These are phyloP conservation scores for Diplodus puntazzo DNA, from an alignment of 2,797 vertebrate genomes.

Conservation along the genomic window DNA sequence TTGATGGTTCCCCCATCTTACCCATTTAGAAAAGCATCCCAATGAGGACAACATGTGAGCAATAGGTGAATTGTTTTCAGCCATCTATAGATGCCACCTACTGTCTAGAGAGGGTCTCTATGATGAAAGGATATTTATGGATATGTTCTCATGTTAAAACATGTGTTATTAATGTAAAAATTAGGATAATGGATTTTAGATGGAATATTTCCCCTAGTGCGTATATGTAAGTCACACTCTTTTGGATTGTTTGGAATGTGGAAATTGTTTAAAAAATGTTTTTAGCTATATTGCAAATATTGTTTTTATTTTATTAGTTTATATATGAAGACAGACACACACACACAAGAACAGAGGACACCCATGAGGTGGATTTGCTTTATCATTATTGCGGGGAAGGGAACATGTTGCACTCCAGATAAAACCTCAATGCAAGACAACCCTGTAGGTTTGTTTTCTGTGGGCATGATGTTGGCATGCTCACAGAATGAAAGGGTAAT, in stretches of 20 bases:
- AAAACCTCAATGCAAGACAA: neutral
- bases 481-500: neutral
- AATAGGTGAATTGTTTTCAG: constrained; percentile 8
- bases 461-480: no score
- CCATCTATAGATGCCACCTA: neutral
- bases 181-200: no score
- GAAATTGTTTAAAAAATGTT: neutral
- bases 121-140: constrained; percentile 13
- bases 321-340: no score
- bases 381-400: neutral
- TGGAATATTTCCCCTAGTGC: neutral
- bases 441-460: neutral
- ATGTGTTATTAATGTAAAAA: no score
- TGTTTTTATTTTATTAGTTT: neutral
- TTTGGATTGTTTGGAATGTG: neutral
- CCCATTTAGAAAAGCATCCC: constrained; percentile 6
- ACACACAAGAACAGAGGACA: neutral
- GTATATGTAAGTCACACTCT: neutral
- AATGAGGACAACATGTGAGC: constrained; percentile 9
- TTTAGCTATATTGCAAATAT: neutral
- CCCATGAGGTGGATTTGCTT: neutral
- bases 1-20: constrained; percentile 28
- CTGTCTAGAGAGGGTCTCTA: neutral
- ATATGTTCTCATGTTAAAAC: neutral
- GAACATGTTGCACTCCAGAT: neutral